Conservation (phyloP, 1,140 invertebrate genomes). For the Dendrolimus punctatus region DNA sequence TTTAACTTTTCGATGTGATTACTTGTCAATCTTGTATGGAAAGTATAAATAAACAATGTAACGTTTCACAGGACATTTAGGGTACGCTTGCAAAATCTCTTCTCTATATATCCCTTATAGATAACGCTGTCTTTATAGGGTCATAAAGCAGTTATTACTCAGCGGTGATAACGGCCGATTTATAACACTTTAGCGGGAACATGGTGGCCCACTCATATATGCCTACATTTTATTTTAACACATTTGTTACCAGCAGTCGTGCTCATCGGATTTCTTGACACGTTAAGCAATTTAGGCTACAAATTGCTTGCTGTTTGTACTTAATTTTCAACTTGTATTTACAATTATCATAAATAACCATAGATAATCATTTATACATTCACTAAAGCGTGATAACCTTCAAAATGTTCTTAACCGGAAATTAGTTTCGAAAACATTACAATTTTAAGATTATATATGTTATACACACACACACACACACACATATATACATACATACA, state of each 20-base stretch:
- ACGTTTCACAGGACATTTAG: background rate
- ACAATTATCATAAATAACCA: too few relatives aligned
- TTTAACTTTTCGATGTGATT: too few relatives aligned
- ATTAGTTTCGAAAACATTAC: too few relatives aligned
- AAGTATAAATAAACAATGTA: too few relatives aligned
- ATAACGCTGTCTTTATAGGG: constrained; percentile 31
- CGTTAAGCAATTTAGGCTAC: background rate
- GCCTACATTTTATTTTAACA: constrained; percentile 12
- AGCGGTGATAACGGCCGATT: constrained; percentile 30
- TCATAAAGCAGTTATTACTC: constrained; percentile 38
- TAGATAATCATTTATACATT: too few relatives aligned
- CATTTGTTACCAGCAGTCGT: constrained; percentile 15
- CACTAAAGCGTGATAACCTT: too few relatives aligned
- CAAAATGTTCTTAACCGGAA: too few relatives aligned
- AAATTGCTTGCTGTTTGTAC: background rate
- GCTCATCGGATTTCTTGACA: constrained; percentile 2
- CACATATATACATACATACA: too few relatives aligned
- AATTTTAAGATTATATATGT: too few relatives aligned
- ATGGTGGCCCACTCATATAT: constrained; percentile 12
- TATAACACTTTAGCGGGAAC: constrained; percentile 33
- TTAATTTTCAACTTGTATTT: too few relatives aligned
- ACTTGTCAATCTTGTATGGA: too few relatives aligned
- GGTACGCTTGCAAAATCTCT: constrained; percentile 14
- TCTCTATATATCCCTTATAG: constrained; percentile 17
- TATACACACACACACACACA: too few relatives aligned